phyloP scores from a whole-genome alignment of 2,113 vertebrate genomes.

The Varanus komodoensis region DNA sequence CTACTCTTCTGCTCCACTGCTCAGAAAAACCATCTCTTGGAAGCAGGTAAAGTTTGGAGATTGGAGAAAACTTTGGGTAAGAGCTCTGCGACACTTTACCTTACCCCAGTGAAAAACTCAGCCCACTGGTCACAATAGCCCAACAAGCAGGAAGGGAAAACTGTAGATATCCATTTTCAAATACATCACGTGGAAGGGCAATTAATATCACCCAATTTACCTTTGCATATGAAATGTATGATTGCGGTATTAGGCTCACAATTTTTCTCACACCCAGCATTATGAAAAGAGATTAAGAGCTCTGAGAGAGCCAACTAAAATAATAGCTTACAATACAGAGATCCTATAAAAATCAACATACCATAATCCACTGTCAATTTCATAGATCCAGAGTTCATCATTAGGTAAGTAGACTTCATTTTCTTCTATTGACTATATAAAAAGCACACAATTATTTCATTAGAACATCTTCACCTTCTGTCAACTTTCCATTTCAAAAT shows the following conservation, averaged over 20 bases:
- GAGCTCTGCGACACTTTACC: background rate
- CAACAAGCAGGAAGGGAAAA: background rate
- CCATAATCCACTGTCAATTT: conserved; percentile 89
- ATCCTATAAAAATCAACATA: conserved; percentile 67
- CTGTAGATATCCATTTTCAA: background rate
- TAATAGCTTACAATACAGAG: background rate
- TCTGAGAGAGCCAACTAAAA: background rate
- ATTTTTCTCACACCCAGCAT: background rate
- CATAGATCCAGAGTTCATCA: conserved; percentile 94
- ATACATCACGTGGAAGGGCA: background rate
- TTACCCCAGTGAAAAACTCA: background rate
- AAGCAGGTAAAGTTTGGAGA: background rate
- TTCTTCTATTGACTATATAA: conserved; percentile 86
- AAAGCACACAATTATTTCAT: conserved; percentile 45
- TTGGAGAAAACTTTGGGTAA: background rate
- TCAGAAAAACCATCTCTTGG: no score
- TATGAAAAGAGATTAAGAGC: background rate
- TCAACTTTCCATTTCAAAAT: conserved; percentile 19
- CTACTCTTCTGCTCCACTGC: no score
- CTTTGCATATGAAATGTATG: background rate
- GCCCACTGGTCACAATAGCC: background rate
- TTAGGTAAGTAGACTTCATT: conserved; percentile 93
- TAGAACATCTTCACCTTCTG: background rate
- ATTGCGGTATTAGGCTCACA: background rate
- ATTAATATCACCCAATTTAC: background rate